A percentile compares a stretch with the other conserved stretches of the same genome.
Evolutionary conservation across 2,113 vertebrate genomes (phyloP).

Genomic region (Oceanodroma tethys): DNA sequence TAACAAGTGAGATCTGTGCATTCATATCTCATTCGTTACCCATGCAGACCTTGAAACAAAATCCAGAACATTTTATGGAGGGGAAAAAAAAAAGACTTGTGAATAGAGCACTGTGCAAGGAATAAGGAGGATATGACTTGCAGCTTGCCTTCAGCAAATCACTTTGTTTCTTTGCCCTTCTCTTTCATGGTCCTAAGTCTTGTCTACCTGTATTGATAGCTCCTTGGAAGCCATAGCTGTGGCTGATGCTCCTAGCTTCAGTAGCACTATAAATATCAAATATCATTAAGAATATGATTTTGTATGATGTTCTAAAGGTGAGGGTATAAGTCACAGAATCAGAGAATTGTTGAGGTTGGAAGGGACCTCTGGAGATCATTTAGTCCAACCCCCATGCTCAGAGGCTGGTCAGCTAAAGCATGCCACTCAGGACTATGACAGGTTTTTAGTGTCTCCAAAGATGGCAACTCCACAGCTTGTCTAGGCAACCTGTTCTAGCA

Average conservation of each 20-base stretch:
- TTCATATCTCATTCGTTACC: background rate
- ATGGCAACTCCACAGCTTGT: background rate
- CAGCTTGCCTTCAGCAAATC: background rate
- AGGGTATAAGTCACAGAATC: background rate
- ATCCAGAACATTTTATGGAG: too few species aligned
- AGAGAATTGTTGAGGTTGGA: background rate
- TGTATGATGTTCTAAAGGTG: background rate
- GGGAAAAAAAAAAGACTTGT: too few species aligned
- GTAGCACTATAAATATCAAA: background rate
- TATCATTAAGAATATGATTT: background rate
- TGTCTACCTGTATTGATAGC: background rate
- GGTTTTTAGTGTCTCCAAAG: background rate
- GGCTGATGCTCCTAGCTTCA: background rate
- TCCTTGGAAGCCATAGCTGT: background rate
- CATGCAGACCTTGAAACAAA: background rate
- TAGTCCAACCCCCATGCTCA: background rate
- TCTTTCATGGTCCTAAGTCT: background rate
- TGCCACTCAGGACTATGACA: background rate
- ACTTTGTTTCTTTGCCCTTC: background rate
- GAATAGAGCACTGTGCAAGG: background rate
- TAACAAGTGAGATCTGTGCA: background rate
- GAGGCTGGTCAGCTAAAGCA: background rate
- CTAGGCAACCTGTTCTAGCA: background rate
- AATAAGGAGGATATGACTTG: background rate
- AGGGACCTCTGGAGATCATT: background rate